Percentiles rank a stretch among this genome's conserved stretches.
phyloP scores from a whole-genome alignment of 2,888 invertebrate genomes.

The Clistopyga incitator region DNA sequence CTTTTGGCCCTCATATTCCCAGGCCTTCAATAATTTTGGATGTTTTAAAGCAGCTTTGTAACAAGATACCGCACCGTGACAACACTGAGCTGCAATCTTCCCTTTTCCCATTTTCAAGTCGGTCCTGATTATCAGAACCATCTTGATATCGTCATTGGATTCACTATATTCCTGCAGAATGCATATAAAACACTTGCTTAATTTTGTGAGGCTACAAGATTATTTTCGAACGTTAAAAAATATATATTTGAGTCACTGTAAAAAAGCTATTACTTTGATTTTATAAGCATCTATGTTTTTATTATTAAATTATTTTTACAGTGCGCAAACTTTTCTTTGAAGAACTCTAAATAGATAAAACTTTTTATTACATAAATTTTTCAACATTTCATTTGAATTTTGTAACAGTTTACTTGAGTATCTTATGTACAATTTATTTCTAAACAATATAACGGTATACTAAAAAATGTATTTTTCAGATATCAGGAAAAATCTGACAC shows the following conservation, averaged over 20 bases:
- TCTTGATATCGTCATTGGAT: slow-evolving; percentile 87
- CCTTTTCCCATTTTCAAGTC: slow-evolving; percentile 98
- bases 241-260: background rate
- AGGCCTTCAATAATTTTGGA: slow-evolving; percentile 87
- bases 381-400: too few species aligned
- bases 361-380: too few species aligned
- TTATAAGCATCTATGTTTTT: too few species aligned
- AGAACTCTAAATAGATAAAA: too few species aligned
- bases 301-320: too few species aligned
- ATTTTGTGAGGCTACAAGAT: background rate
- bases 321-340: too few species aligned
- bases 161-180: slow-evolving; percentile 37
- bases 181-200: slow-evolving; percentile 27
- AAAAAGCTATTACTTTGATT: background rate
- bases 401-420: too few species aligned
- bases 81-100: slow-evolving; percentile 96
- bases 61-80: slow-evolving; percentile 96
- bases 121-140: slow-evolving; percentile 94
- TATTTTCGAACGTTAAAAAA: background rate
- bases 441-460: too few species aligned
- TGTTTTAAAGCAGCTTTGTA: slow-evolving; percentile 90
- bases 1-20: slow-evolving; percentile 91
- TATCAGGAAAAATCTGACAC: too few species aligned
- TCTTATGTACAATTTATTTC: too few species aligned
- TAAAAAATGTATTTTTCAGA: too few species aligned